Evolutionary conservation across 2,888 invertebrate genomes (phyloP), one percentile per base, ranked within the genome.

Genomic region (Athalia cordata): DNA sequence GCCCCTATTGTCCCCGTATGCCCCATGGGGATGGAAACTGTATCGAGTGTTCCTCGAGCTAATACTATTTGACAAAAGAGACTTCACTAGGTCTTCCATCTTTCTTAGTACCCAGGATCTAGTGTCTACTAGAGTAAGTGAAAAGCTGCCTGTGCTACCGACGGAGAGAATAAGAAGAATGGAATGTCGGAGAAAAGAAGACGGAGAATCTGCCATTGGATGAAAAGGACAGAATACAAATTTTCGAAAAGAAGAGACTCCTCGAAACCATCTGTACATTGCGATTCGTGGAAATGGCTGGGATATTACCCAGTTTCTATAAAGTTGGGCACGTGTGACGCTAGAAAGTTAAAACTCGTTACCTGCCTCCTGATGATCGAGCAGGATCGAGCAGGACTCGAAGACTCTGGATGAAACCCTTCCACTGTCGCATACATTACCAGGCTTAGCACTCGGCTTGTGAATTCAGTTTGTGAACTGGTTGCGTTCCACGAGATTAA

Each of bases 401-500:
- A 15, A 59, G 72, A 72, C 45, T 57, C 8, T 57, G 57, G 57
- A 57, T 72, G 52, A 43, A 72, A 45, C 45, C 55, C 13, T 68
- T 55, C 55, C n/a, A 57, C 13, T 72, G 72, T 59, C 72, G 72
- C 72, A 72, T 72, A 72, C 57, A 72, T 72, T 72, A 72, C 47
- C 72, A 59, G 47, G 72, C 59, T 72, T 72, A 72, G 43, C 68
- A n/a, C 9, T 52, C 52, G 55, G 4, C 4, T 68, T 6, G 43
- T 29, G 49, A 45, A 59, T 47, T 72, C 59, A 59, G 72, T 72
- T 72, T 72, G 9, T 72, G 72, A 77, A 77, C 77, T 77, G 77
- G 77, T 78, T 55, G 61, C 74, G 29, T 78, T 78, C 65, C 74
- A 6, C 7, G 1, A 57, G 78, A 78, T 78, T 78, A 78, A 78